A percentile compares a stretch with the other conserved stretches of the same genome.
phyloP scores from a whole-genome alignment of 2,113 vertebrate species.

The Bufo bufo region DNA sequence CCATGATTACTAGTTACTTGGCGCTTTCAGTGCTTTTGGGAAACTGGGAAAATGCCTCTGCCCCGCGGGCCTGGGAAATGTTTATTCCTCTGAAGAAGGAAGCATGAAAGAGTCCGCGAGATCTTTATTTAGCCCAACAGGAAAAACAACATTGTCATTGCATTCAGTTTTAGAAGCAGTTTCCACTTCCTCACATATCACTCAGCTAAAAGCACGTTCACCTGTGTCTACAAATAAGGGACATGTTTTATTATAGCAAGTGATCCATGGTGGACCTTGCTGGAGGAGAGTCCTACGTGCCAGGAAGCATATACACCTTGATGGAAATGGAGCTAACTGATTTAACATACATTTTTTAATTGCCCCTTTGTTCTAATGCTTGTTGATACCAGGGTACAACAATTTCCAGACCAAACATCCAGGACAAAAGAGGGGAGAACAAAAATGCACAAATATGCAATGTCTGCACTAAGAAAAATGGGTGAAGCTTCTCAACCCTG shows the following conservation, averaged over 20 bases:
- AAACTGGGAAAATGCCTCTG: neutral
- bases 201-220: constrained; percentile 31
- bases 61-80: constrained; percentile 37
- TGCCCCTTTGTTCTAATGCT: neutral
- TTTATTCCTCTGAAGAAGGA: constrained; percentile 50
- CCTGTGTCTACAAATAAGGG: constrained; percentile 35
- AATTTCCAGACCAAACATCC: no score
- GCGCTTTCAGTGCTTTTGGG: constrained; percentile 3
- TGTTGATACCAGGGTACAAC: neutral
- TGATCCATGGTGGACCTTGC: neutral
- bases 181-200: constrained; percentile 49
- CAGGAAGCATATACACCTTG: neutral
- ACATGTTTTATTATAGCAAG: constrained; percentile 12
- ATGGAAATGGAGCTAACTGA: neutral
- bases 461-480: neutral
- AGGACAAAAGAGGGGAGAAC: no score
- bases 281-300: constrained; percentile 20
- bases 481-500: neutral
- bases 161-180: constrained; percentile 18
- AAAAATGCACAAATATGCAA: no score
- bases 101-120: constrained; percentile 26
- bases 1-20: neutral
- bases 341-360: neutral
- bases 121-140: constrained; percentile 53
- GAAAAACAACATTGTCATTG: constrained; percentile 51